phyloP scores from a whole-genome alignment of 2,113 vertebrate genomes.

The Gila orcuttii region DNA sequence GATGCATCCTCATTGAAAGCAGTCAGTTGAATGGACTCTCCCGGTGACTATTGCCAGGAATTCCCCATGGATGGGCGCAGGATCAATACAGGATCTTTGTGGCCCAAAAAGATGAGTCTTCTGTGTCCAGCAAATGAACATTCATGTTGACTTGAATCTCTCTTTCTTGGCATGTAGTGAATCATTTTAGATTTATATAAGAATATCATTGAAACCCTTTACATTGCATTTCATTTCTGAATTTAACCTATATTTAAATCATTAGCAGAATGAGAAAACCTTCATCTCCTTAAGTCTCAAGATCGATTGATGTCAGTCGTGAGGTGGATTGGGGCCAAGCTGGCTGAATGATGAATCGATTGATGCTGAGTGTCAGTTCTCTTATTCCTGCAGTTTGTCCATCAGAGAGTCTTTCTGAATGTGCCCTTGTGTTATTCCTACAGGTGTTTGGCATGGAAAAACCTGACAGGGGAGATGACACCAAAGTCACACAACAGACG shows the following conservation, averaged over 20 bases:
- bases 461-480: conserved; percentile 40
- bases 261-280: not conserved
- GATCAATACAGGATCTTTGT: conserved; percentile 13
- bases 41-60: not conserved
- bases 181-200: conserved; percentile 3
- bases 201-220: not conserved
- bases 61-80: not conserved
- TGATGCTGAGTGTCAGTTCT: conserved; percentile 36
- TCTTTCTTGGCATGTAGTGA: not conserved
- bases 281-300: not conserved
- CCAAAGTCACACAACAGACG: conserved; percentile 41
- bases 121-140: conserved; percentile 12
- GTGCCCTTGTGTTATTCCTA: conserved; percentile 52
- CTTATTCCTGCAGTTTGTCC: conserved; percentile 20
- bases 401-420: conserved; percentile 40
- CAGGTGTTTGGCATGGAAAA: conserved; percentile 40
- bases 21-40: not conserved
- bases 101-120: conserved; percentile 11
- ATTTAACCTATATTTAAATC: not conserved
- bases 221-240: not conserved
- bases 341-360: conserved; percentile 47
- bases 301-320: conserved; percentile 26
- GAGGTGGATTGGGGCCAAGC: conserved; percentile 15
- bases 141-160: not conserved
- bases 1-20: not conserved